Base-by-base conservation (phyloP, 2,888 invertebrate genomes). In the Cheilosia vulpina region DNA sequence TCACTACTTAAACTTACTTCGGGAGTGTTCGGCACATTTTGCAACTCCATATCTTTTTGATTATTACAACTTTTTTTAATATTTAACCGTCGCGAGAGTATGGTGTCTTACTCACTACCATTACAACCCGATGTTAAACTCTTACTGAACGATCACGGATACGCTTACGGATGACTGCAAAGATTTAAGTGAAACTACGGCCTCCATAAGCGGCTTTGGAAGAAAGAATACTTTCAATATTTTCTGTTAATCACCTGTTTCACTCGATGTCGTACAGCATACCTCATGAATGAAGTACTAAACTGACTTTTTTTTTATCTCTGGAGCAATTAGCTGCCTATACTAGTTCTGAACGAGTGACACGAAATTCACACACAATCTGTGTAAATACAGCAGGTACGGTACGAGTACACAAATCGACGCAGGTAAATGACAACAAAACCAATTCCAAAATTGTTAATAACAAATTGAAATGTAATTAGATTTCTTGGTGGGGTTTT, bases 151-250 rank as follows among this genome's bases (percentile, higher is more conserved):
- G 53, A 66, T 60, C 47, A 21, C 65, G 45, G 50, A 55, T 53
- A 24, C 52, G n/a, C 47, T 71, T 47, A 55, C 43, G 41, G 58
- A 53, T 76, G 53, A 66, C 21, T 66, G 19, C 24, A 38, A 68
- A 76, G 81, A 66, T 81, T 45, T 47, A 60, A 57, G 81, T 77
- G 81, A 72, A 81, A 81, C 66, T 66, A 17, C 76, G 71, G 66
- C 71, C 71, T 85, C 65, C 81, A 81, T 80, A 47, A 52, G 57
- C 58, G 68, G 41, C 81, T 47, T 45, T 72, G 45, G 19, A 81
- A 72, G 66, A 77, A 81, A 81, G 71, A 81, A 81, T 68, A 75
- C 75, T 63, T 69, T 55, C 55, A 45, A 57, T 72, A 76, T 65
- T 81, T 72, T 81, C 55, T 66, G 57, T 65, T 62, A 52, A 72